Base-by-base conservation (phyloP, 1,140 invertebrate genomes). In the Caenorhabditis tropicalis region DNA sequence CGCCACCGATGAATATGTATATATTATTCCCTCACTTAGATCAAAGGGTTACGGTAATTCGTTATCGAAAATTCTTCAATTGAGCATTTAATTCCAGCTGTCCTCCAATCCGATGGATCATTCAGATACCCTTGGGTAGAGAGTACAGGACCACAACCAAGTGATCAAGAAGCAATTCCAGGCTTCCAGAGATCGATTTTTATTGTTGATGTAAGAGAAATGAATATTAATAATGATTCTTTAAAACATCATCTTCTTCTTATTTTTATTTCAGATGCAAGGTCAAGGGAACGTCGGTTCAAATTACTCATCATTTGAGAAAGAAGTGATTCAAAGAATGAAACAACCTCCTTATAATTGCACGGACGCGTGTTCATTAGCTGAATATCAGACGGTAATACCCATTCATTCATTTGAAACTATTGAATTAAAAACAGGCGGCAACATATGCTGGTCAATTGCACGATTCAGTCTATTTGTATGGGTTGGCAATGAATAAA, bases 321-420 rank as follows among this genome's bases (percentile, higher is more conserved):
- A 74, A n/a, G 65, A 74, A 74, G 36, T 74, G 6, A 74, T 74
- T 74, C 65, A 24, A 74, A 5, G 65, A 74, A 74, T 74, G 65
- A 74, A 74, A 43, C n/a, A 74, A 12, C n/a, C 36, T 21, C 65
- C 65, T 3, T 74, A 74, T 24, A 74, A 74, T 15, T 74, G 65
- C 27, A 74, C 65, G 27, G 65, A 74, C 5, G 65, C 65, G 5
- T 74, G 65, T 15, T n/a, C 65, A 6, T 16, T 36, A 12, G 5
- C n/a, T 7, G 36, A 74, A 24, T 74, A 74, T 74, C 65, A 74
- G 24, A 24, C n/a, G 33, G 58, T 65, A 16, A 65, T 12, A n/a
- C n/a, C n/a, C n/a, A n/a, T n/a, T n/a, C n/a, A n/a, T n/a, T n/a
- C n/a, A n/a, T n/a, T n/a, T n/a, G n/a, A 43, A 43, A 43, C 5